Percentiles rank a stretch among this genome's conserved stretches.
phyloP scores from a whole-genome alignment of 2,797 vertebrate genomes.

The Malacoctenus gilli region DNA sequence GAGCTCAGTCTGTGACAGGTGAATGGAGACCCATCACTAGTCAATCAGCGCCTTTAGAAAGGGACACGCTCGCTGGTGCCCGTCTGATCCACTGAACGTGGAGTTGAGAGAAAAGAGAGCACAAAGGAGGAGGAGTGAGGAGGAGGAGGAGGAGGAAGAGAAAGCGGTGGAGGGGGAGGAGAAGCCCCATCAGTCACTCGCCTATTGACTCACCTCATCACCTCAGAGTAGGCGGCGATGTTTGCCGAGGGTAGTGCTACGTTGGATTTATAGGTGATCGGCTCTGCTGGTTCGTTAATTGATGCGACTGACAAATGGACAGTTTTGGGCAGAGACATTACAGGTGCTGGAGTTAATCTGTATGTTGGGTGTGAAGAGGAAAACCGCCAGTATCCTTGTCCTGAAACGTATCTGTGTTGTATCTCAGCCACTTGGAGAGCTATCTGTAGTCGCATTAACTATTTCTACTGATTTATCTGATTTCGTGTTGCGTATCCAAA shows the following conservation, averaged over 20 bases:
- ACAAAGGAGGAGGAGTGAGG: constrained; percentile 15
- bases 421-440: too few relatives aligned
- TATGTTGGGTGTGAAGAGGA: too few relatives aligned
- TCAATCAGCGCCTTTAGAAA: neutral
- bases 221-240: neutral
- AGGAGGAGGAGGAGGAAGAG: constrained; percentile 19
- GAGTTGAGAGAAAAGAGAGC: constrained; percentile 2
- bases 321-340: too few relatives aligned
- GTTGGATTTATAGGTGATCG: neutral
- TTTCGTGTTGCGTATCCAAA: too few relatives aligned
- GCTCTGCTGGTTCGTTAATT: neutral
- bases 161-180: constrained; percentile 12
- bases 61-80: too few relatives aligned
- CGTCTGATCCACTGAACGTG: neutral
- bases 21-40: neutral
- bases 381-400: too few relatives aligned
- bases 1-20: constrained; percentile 3
- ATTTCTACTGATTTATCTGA: too few relatives aligned
- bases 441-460: too few relatives aligned
- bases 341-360: too few relatives aligned
- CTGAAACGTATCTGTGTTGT: too few relatives aligned
- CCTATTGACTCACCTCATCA: constrained; percentile 11
- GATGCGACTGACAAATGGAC: neutral
- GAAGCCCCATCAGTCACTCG: constrained; percentile 2
- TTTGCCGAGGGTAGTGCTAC: constrained; percentile 6